phyloP scores from a whole-genome alignment of 2,113 vertebrate genomes.

The Balaenoptera acutorostrata region DNA sequence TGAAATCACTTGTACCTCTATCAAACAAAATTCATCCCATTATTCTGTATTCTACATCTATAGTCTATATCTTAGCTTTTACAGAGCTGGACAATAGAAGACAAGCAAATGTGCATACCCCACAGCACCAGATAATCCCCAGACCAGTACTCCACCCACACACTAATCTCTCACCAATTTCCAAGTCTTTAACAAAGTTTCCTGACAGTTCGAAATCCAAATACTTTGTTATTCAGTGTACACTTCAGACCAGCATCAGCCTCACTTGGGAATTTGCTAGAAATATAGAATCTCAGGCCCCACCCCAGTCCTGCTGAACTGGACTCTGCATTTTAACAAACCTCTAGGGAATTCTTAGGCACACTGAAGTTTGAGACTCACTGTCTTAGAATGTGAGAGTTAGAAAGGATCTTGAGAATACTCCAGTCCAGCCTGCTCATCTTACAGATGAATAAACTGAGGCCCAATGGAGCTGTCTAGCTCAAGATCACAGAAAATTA shows the following conservation, averaged over 20 bases:
- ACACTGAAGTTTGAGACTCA: not conserved
- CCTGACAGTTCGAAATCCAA: not conserved
- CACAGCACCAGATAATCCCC: not conserved
- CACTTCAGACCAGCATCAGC: not conserved
- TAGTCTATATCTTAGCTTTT: not conserved
- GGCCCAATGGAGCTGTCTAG: not conserved
- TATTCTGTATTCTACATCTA: not conserved
- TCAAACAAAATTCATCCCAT: not conserved
- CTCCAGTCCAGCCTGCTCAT: not conserved
- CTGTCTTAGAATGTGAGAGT: not conserved
- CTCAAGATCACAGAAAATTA: not conserved
- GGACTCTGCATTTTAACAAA: not conserved
- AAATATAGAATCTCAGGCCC: not conserved
- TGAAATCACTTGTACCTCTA: not conserved
- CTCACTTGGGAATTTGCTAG: not conserved
- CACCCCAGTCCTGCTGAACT: not conserved
- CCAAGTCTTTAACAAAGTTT: not conserved
- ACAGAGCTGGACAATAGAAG: not conserved
- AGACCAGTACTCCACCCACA: not conserved
- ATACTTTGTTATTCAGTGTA: not conserved
- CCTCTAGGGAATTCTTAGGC: not conserved
- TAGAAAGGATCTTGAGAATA: not conserved
- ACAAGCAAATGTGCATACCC: not conserved
- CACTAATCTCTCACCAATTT: not conserved
- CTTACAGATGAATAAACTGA: not conserved